Evolutionary conservation across 37 sponge, comb jelly and placozoan species (phyloP).

Genomic region (Aphrocallistes beatrix): DNA sequence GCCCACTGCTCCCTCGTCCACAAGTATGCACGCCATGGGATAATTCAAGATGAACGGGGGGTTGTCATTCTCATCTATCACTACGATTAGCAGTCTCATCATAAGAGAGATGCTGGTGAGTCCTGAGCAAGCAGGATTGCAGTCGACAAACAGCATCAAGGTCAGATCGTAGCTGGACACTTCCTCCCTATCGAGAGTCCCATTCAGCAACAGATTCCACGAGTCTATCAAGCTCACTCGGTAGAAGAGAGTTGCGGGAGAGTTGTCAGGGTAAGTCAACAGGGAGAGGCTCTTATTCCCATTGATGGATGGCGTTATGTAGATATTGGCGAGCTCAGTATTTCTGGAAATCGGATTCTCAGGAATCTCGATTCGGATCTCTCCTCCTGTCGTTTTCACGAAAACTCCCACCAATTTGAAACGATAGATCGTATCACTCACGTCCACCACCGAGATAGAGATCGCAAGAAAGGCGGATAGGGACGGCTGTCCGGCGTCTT

Average conservation of each 20-base stretch:
- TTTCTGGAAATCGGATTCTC: too few relatives aligned
- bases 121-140: not conserved
- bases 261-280: slow-evolving; percentile 4
- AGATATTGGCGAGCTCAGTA: too few relatives aligned
- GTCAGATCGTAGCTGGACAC: not conserved
- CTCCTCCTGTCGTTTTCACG: too few relatives aligned
- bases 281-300: not conserved
- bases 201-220: not conserved
- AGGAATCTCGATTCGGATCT: too few relatives aligned
- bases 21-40: not conserved
- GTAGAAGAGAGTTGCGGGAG: not conserved
- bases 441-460: not conserved
- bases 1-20: not conserved
- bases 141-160: not conserved
- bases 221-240: not conserved
- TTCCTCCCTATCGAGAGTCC: not conserved
- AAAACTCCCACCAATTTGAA: too few relatives aligned
- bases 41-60: not conserved
- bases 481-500: not conserved
- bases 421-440: not conserved
- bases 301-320: too few relatives aligned
- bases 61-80: not conserved
- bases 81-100: not conserved
- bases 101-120: not conserved
- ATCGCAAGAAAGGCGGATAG: not conserved